Base-by-base conservation (phyloP, 2,113 vertebrate genomes). In the Neotoma lepida region DNA sequence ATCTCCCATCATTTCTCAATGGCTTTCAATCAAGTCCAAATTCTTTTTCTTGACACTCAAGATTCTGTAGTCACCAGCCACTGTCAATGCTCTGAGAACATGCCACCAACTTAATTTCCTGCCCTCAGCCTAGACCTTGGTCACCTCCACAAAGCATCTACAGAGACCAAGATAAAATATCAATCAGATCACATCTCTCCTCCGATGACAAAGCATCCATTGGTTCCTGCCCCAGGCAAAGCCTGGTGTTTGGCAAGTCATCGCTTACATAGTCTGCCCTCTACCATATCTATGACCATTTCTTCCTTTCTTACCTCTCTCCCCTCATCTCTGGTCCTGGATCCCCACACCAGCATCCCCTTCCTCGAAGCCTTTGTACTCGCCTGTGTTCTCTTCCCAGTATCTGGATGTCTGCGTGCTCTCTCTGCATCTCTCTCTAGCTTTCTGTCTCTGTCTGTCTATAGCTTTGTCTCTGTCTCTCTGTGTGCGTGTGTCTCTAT, bases 271-370 rank as follows among this genome's bases (percentile, higher is more conserved):
- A 6, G 33, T 20, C 30, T 44, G n/a, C 6, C 41, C 33, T 51
- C 54, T 30, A 82, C 17, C 10, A 26, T 0, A 1, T 82, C 46
- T 49, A 35, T 46, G 13, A 51, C 54, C 30, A 15, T 14, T 41
- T 35, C 76, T n/a, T 56, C 51, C 24, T 81, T 22, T 0, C 8
- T 54, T 30, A 15, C 56, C 7, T 35, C 15, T 54, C 12, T 54
- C 10, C 26, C 4, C 0, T 4, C 35, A 0, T 12, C 20, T 61
- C 33, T 24, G 12, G 15, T 20, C 76, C 8, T 6, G 39, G n/a
- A 8, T 58, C 58, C 86, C 51, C 13, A 41, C 3, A 6, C 5
- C 6, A 4, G 81, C 39, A 30, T 64, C 39, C 64, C 49, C 26
- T 61, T 54, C 44, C 54, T 44, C 33, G 4, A 4, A 35, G 33